Conservation (phyloP, 2,113 vertebrate genomes). For the Fregata magnificens region DNA sequence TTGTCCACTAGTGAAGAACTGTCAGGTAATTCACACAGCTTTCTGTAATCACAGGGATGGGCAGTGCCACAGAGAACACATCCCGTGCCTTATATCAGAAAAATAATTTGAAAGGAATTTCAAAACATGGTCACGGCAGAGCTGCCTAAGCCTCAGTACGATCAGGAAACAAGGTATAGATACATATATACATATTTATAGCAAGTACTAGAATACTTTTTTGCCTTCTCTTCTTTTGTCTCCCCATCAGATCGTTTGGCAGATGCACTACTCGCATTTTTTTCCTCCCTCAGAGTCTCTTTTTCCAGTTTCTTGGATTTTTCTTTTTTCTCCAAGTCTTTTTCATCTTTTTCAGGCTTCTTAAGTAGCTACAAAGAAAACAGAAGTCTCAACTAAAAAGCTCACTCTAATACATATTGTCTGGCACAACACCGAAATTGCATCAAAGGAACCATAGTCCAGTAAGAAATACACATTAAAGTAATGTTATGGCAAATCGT, state of each 20-base stretch:
- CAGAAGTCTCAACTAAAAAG: conserved; percentile 67
- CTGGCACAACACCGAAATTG: conserved; percentile 60
- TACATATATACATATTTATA: conserved; percentile 54
- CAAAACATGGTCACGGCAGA: not conserved
- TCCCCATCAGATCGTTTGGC: conserved; percentile 86
- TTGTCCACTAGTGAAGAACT: not conserved
- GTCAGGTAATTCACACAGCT: not conserved
- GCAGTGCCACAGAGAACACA: not conserved
- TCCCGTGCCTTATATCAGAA: not conserved
- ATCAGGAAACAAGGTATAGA: conserved; percentile 26
- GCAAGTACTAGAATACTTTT: conserved; percentile 79
- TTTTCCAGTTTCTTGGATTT: conserved; percentile 89
- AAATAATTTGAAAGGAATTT: conserved; percentile 4
- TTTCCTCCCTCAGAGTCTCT: conserved; percentile 87
- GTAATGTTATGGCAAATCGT: not conserved
- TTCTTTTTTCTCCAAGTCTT: conserved; percentile 89
- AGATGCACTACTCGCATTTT: conserved; percentile 73
- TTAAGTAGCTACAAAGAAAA: conserved; percentile 87
- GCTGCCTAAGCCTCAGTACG: not conserved
- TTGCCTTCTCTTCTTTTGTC: conserved; percentile 86
- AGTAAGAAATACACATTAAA: conserved; percentile 3
- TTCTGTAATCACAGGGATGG: not conserved
- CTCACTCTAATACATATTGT: conserved; percentile 37
- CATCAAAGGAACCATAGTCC: conserved; percentile 30
- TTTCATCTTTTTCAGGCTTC: conserved; percentile 93